Evolutionary conservation across 2,888 invertebrate species (phyloP).

Genomic region (Tetramorium bicarinatum): DNA sequence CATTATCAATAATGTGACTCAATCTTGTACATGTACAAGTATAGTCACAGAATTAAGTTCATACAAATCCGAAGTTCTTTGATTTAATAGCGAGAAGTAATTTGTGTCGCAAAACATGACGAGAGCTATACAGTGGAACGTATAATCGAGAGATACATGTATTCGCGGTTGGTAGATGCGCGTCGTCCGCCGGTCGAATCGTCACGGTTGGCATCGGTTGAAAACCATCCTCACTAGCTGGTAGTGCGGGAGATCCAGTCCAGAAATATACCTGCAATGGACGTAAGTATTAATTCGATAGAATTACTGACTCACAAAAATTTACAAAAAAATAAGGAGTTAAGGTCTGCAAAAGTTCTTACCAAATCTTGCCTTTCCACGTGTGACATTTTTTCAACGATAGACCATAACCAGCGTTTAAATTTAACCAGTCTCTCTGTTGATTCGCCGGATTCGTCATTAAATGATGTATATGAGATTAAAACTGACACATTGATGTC

Average conservation of each 20-base stretch:
- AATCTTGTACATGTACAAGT: constrained; percentile 76
- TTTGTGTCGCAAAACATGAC: constrained; percentile 97
- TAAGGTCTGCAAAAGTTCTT: constrained; percentile 74
- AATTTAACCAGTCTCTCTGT: constrained; percentile 95
- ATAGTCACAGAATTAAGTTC: constrained; percentile 82
- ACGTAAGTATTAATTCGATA: constrained; percentile 25
- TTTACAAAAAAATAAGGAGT: not conserved
- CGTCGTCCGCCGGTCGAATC: constrained; percentile 98
- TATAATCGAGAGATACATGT: constrained; percentile 99
- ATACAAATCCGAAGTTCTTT: constrained; percentile 99
- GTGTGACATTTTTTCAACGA: constrained; percentile 98
- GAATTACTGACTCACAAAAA: not conserved
- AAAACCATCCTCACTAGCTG: constrained; percentile 99
- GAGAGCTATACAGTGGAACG: constrained; percentile 98
- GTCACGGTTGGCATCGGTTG: constrained; percentile 99
- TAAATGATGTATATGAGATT: constrained; percentile 98
- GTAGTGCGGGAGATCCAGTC: constrained; percentile 99
- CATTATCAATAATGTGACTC: constrained; percentile 73
- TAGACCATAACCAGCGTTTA: constrained; percentile 99
- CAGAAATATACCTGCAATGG: constrained; percentile 97
- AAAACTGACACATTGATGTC: constrained; percentile 98
- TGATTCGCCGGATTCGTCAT: constrained; percentile 98
- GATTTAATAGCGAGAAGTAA: constrained; percentile 99
- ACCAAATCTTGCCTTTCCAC: constrained; percentile 99
- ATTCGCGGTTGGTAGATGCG: constrained; percentile 99